Evolutionary conservation across 2,888 invertebrate species (phyloP), one percentile per base, ranked within the genome.

Genomic region (Theretra japonica): DNA sequence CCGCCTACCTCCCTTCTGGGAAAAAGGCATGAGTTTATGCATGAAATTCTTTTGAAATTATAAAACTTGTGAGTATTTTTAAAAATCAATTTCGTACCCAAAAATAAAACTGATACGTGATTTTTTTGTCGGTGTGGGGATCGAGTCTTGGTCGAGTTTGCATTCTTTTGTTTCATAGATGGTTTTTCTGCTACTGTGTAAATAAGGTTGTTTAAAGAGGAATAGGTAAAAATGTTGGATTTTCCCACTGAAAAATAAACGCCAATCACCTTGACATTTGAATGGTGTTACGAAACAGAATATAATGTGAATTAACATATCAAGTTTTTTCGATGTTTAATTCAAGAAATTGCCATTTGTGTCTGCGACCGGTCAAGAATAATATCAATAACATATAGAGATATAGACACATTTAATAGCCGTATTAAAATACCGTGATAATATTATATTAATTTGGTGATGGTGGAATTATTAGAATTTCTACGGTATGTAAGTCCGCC

Each of bases 331-430:
- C 41, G 11, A 65, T 65, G 21, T 48, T 65, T 65, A 41, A 65
- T 48, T 65, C 41, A 48, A 65, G 41, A 65, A 48, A 30, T n/a
- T 60, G 65, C 6, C 41, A 23, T 48, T 65, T 41, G 62, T 65
- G 48, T 30, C 41, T 11, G 11, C 11, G 8, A 23, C 65, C 17
- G 48, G 48, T 48, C 41, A 65, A 65, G 21, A 48, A 48, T 48
- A 25, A 65, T 48, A 17, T 4, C 15, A 23, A 23, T 19, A 11
- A 48, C 17, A 21, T 8, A 28, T 17, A 15, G 23, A 41, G 8
- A 65, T 23, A 15, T 15, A 11, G 62, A 4, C 15, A 48, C 17
- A 48, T 23, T 23, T 23, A 48, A 48, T 1, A 2, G 15, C 4
- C 23, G n/a, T 6, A 30, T 23, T 25, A 17, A 28, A 1, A 17